Percentiles rank a stretch among this genome's conserved stretches.
These are phyloP conservation scores for Hydrolagus affinis DNA, from an alignment of 2,113 vertebrate species.

Conservation along the genomic window DNA sequence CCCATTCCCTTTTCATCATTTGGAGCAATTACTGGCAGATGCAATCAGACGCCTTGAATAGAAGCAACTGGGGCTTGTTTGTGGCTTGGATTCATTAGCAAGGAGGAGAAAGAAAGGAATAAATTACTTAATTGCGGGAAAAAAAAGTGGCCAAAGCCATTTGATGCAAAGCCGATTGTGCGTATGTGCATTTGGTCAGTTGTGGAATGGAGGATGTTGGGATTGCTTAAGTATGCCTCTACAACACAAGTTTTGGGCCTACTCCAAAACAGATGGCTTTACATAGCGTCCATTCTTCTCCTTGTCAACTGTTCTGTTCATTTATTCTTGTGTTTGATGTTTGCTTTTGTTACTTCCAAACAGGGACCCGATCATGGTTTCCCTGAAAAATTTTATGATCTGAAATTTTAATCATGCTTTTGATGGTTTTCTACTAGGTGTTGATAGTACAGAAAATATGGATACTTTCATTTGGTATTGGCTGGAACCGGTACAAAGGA, in stretches of 20 bases:
- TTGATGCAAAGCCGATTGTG: slow-evolving; percentile 76
- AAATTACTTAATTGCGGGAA: slow-evolving; percentile 99
- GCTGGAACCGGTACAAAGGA: slow-evolving; percentile 27
- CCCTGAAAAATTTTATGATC: slow-evolving; percentile 29
- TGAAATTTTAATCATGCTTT: slow-evolving; percentile 31
- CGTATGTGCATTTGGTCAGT: slow-evolving; percentile 80
- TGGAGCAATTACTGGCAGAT: slow-evolving; percentile 97
- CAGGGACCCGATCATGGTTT: slow-evolving; percentile 29
- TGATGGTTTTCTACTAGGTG: slow-evolving; percentile 29
- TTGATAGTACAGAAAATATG: slow-evolving; percentile 26
- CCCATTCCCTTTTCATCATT: slow-evolving; percentile 87
- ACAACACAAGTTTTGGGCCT: slow-evolving; percentile 80
- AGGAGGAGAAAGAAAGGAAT: slow-evolving; percentile 99
- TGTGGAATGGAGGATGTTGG: slow-evolving; percentile 96
- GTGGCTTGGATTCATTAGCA: slow-evolving; percentile 98
- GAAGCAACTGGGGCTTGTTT: slow-evolving; percentile 98
- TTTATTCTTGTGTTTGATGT: slow-evolving; percentile 85
- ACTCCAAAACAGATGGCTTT: slow-evolving; percentile 99
- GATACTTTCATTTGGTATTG: slow-evolving; percentile 22
- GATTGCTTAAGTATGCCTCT: slow-evolving; percentile 96
- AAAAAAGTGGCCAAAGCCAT: slow-evolving; percentile 86
- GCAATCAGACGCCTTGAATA: slow-evolving; percentile 97
- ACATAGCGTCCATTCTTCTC: slow-evolving; percentile 96
- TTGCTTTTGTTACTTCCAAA: slow-evolving; percentile 42
- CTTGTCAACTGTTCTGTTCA: slow-evolving; percentile 89